Base-by-base conservation (phyloP, 2,888 invertebrate genomes). In the Diaperis boleti region DNA sequence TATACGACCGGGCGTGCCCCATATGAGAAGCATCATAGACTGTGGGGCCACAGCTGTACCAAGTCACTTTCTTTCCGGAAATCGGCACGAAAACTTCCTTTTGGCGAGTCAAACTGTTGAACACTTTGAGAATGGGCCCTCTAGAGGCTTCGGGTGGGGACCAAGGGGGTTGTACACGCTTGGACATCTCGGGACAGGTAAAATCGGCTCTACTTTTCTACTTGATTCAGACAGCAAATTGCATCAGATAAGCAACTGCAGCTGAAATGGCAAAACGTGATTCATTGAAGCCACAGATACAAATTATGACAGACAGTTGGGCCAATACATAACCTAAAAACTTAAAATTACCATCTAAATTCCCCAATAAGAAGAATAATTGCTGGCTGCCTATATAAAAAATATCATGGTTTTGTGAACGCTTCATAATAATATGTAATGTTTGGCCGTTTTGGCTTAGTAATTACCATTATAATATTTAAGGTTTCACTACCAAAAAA, bases 1-100 rank as follows among this genome's bases (percentile, higher is more conserved):
- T 96, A 79, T 98, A 99, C 0, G 97, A 95, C 93, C 98, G 91
- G 20, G 99, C 99, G 84, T 99, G 99, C 2, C 99, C 99, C 98
- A 99, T 98, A 82, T 99, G 99, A 3, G 98, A 94, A 1, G 96
- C 94, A 87, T 99, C 99, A 78, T 99, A 99, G 1, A 99, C 99
- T 1, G 99, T 99, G 1, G 99, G 99, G 0, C 99, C 99, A 81
- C 99, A 99, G 79, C 96, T 96, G 82, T 99, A 99, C 98, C 98
- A 99, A 55, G 89, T 87, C 0, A 99, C 91, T 77, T 88, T 85
- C 65, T 92, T 92, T 6, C 92, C 94, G 81, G 88, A 85, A 69
- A 92, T 86, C 1, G 97, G 95, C 0, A 92, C 83, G 81, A 98
- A 98, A 64, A 86, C 86, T 81, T 96, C 96, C 82, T 96, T 95